phyloP scores from a whole-genome alignment of 2,113 vertebrate species.

The Labrus mixtus region DNA sequence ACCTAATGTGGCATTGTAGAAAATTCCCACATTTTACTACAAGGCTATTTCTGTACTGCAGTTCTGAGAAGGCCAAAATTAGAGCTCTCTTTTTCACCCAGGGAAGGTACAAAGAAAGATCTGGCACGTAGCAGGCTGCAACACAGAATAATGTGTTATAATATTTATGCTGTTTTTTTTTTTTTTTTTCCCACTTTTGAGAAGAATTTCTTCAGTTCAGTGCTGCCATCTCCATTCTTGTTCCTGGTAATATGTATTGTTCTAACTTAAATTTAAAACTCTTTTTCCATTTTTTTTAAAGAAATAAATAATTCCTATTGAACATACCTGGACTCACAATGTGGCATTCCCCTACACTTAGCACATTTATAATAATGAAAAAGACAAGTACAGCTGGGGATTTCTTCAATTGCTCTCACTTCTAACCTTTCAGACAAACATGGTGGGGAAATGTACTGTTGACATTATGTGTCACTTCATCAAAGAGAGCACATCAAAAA shows the following conservation, averaged over 20 bases:
- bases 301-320: too few species aligned
- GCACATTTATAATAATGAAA: too few species aligned
- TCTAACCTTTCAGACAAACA: neutral
- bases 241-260: neutral
- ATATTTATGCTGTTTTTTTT: neutral
- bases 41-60: neutral
- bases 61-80: neutral
- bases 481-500: neutral
- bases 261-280: too few species aligned
- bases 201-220: neutral
- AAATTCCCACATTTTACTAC: neutral
- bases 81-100: neutral
- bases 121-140: neutral
- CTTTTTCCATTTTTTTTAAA: too few species aligned
- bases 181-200: neutral
- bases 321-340: too few species aligned
- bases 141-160: neutral
- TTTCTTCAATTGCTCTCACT: neutral
- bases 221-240: too few species aligned
- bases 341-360: too few species aligned
- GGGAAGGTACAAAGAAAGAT: neutral
- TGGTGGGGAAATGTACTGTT: neutral
- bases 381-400: neutral
- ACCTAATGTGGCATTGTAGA: neutral
- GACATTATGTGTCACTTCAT: neutral